A percentile compares a stretch with the other conserved stretches of the same genome.
These are phyloP conservation scores for Pangasius djambal DNA, from an alignment of 2,797 vertebrate genomes.

Conservation along the genomic window DNA sequence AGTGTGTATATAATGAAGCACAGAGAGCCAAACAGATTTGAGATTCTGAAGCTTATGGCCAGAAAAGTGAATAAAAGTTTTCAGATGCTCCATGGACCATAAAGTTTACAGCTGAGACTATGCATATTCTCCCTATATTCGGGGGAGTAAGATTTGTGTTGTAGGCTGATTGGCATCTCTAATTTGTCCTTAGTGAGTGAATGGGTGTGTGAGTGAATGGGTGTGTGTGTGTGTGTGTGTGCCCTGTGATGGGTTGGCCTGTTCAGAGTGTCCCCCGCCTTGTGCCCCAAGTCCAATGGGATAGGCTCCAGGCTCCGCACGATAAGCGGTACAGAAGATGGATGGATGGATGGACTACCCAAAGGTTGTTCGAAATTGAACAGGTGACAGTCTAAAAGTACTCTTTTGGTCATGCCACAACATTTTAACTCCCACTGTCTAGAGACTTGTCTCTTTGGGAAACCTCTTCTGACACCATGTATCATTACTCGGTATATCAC, in stretches of 20 bases:
- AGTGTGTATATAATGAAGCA: neutral
- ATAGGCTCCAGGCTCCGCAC: too few species aligned
- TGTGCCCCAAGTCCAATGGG: too few species aligned
- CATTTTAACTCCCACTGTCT: neutral
- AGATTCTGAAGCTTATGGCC: neutral
- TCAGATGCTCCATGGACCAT: neutral
- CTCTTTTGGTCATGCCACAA: neutral
- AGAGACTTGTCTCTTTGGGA: neutral
- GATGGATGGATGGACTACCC: neutral
- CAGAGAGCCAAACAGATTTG: neutral
- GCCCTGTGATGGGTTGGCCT: too few species aligned
- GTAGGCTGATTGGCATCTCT: too few species aligned
- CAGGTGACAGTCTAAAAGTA: neutral
- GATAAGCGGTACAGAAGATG: too few species aligned
- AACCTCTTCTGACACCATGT: neutral
- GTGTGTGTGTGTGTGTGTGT: too few species aligned
- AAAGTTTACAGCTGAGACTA: neutral
- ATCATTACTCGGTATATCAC: neutral
- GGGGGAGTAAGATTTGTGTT: too few species aligned
- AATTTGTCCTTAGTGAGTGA: too few species aligned
- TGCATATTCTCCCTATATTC: too few species aligned
- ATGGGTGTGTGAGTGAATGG: too few species aligned
- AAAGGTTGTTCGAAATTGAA: neutral
- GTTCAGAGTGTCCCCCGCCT: too few species aligned
- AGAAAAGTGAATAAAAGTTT: constrained; percentile 5